A percentile compares a stretch with the other conserved stretches of the same genome.
Conservation (phyloP, 2,113 vertebrate species). For the Colaptes auratus region DNA sequence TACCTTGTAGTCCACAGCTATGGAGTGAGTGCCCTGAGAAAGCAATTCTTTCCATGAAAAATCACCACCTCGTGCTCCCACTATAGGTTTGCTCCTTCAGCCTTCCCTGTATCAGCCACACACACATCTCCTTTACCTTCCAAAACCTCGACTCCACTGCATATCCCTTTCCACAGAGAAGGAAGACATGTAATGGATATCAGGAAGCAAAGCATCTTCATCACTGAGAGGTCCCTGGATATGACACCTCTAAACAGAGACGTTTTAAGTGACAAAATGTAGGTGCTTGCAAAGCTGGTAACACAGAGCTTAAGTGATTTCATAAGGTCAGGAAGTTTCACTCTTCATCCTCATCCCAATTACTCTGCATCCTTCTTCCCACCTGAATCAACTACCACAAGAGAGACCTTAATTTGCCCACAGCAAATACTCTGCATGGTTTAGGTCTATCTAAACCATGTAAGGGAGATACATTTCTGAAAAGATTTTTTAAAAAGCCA, state of each 20-base stretch:
- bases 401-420: neutral
- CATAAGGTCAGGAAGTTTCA: neutral
- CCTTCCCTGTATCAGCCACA: neutral
- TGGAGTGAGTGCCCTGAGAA: neutral
- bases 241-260: neutral
- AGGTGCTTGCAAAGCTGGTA: neutral
- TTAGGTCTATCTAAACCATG: neutral
- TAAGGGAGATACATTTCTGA: neutral
- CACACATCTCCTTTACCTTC: neutral
- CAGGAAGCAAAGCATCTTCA: neutral
- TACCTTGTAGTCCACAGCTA: neutral
- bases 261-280: neutral
- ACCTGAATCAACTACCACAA: neutral
- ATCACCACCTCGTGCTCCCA: neutral
- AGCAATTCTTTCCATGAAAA: neutral
- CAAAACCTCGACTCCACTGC: neutral
- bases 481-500: too few species aligned
- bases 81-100: neutral
- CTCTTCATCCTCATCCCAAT: neutral
- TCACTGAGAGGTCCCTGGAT: neutral
- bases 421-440: neutral
- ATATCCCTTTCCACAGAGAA: neutral
- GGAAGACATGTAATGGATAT: neutral
- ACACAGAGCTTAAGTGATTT: accelerated
- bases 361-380: neutral